Evolutionary conservation across 2,113 vertebrate genomes (phyloP).

Genomic region (Psilopogon haemacephalus): DNA sequence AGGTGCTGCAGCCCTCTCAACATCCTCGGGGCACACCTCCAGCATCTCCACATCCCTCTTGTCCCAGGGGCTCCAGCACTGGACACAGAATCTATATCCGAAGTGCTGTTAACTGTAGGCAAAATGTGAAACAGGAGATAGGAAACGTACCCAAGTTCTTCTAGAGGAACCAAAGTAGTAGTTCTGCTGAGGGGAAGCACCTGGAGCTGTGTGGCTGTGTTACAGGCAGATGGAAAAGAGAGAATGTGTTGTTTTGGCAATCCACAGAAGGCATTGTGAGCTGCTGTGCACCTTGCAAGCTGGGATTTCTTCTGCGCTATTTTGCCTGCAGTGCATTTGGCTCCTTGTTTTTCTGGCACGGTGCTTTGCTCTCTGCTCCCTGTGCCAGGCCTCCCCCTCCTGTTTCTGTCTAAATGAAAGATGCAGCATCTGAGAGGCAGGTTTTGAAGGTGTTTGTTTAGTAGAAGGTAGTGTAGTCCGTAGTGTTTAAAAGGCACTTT

Average conservation of each 20-base stretch:
- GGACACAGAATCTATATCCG: background rate
- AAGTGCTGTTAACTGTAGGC: background rate
- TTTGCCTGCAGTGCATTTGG: background rate
- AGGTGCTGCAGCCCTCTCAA: no score
- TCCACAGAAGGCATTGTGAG: background rate
- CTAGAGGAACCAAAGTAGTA: background rate
- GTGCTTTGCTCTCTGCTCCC: background rate
- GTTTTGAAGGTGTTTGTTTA: background rate
- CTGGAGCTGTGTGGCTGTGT: background rate
- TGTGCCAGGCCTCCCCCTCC: background rate
- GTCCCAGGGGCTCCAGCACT: no score
- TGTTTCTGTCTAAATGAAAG: background rate
- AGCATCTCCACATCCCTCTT: no score
- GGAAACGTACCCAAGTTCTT: background rate
- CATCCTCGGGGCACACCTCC: no score
- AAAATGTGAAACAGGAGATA: background rate
- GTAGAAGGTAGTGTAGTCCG: background rate
- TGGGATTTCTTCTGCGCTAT: background rate
- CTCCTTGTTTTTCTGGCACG: background rate
- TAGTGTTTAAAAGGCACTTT: background rate
- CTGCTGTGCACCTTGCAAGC: background rate
- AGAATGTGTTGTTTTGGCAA: fast-evolving
- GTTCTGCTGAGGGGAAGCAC: background rate
- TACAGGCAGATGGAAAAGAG: background rate
- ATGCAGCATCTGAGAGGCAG: background rate